Conservation (phyloP, 2,888 invertebrate genomes). For the Eutolmus rufibarbis region DNA sequence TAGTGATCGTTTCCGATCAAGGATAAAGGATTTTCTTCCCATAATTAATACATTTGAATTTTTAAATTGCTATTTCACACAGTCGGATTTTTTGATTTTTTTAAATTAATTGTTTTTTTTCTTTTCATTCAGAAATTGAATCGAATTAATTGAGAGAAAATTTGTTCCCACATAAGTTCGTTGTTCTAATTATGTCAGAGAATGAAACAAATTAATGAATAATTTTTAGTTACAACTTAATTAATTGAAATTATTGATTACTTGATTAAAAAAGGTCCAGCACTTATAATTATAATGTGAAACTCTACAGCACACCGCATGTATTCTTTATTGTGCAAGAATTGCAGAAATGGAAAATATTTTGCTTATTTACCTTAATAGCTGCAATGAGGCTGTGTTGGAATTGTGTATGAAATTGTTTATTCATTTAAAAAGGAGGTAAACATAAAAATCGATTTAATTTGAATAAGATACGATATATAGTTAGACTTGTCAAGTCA, state of each 20-base stretch:
- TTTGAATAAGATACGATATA: not conserved
- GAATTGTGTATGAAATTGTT: not conserved
- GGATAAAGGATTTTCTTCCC: no score
- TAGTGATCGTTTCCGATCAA: no score
- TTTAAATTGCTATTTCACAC: no score
- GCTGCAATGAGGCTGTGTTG: not conserved
- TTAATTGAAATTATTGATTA: not conserved
- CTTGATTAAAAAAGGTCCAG: not conserved
- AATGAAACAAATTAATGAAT: not conserved
- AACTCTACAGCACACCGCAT: not conserved
- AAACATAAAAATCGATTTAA: not conserved
- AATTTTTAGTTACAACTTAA: not conserved
- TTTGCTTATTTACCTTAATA: not conserved
- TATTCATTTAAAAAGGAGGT: not conserved
- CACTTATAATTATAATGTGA: not conserved
- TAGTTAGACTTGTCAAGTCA: not conserved
- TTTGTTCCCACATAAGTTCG: not conserved
- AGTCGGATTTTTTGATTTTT: no score
- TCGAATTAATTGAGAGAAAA: not conserved
- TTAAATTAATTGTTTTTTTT: not conserved
- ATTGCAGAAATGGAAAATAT: not conserved
- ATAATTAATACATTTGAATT: no score
- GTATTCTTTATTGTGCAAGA: not conserved
- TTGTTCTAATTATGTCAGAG: not conserved
- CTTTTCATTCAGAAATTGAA: not conserved